These are phyloP conservation scores for Eolophus roseicapilla DNA, from an alignment of 2,113 vertebrate species.

Conservation along the genomic window DNA sequence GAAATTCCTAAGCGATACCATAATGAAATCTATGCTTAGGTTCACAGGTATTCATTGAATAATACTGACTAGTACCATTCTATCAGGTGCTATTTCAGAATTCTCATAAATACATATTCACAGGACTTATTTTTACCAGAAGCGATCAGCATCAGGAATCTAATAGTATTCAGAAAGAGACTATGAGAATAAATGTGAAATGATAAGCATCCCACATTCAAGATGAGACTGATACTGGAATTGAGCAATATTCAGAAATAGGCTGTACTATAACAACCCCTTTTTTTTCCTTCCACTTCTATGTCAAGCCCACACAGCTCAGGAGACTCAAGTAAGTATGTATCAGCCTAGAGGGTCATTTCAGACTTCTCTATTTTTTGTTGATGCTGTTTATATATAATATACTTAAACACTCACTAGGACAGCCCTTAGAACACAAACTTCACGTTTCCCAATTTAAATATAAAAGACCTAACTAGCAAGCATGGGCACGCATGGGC, in stretches of 20 bases:
- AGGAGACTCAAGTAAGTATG: not conserved
- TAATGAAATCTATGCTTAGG: not conserved
- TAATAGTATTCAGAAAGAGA: not conserved
- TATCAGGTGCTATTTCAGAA: not conserved
- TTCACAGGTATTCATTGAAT: not conserved
- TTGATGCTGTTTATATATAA: not conserved
- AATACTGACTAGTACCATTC: not conserved
- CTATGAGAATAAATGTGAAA: not conserved
- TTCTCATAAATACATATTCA: not conserved
- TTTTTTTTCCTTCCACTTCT: accelerated
- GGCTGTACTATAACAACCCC: not conserved
- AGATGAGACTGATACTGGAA: not conserved
- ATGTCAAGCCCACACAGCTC: not conserved
- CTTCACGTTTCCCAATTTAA: not conserved
- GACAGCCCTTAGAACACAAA: not conserved
- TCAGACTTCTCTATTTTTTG: not conserved
- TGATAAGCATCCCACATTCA: not conserved
- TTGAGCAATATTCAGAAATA: not conserved
- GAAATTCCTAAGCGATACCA: not conserved
- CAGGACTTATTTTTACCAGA: not conserved
- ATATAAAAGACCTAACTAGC: not conserved
- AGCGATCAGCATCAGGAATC: not conserved
- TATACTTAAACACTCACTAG: not conserved
- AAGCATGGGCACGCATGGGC: not conserved
- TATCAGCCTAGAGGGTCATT: not conserved